These are phyloP conservation scores for Rhyacophila evoluta DNA, from an alignment of 2,888 invertebrate genomes.

Conservation along the genomic window DNA sequence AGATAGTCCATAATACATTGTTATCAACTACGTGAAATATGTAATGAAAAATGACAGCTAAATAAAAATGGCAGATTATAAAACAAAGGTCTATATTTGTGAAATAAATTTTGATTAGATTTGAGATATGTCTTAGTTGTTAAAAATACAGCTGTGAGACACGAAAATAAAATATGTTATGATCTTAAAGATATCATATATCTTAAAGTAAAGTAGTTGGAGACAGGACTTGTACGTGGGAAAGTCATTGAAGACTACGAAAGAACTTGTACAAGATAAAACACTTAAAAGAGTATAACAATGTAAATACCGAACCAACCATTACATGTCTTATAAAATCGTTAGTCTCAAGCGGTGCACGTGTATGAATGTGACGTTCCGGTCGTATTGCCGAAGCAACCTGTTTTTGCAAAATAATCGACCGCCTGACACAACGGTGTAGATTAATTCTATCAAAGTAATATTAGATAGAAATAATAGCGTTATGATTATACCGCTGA, in stretches of 20 bases:
- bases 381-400: neutral
- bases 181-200: too few species aligned
- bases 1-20: too few species aligned
- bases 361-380: neutral
- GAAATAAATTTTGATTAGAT: too few species aligned
- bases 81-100: too few species aligned
- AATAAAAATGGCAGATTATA: too few species aligned
- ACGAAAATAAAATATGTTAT: too few species aligned
- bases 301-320: neutral
- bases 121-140: too few species aligned
- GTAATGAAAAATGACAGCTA: too few species aligned
- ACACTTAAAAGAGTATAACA: neutral
- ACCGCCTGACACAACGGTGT: neutral
- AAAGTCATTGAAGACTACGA: neutral
- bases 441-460: neutral
- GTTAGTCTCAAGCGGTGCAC: neutral
- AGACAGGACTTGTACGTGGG: neutral
- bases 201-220: too few species aligned
- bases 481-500: too few species aligned
- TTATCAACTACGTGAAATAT: too few species aligned
- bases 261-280: neutral
- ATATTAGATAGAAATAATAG: neutral
- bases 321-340: neutral
- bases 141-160: too few species aligned
- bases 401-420: neutral